Conservation (phyloP, 1,140 invertebrate genomes). For the Pseudomyrmex flavicornis region DNA sequence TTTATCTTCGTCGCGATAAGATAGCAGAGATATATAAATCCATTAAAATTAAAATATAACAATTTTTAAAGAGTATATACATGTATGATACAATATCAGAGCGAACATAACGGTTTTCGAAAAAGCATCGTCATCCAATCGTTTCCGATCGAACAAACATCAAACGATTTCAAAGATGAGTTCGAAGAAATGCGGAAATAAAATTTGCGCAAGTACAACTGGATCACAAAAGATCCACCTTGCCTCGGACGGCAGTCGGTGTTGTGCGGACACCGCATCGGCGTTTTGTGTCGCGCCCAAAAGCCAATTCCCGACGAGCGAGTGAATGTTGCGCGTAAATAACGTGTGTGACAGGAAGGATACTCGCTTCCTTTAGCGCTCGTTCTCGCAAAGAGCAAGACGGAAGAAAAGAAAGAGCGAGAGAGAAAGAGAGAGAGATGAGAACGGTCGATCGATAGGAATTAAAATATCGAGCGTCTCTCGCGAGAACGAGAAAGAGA, state of each 20-base stretch:
- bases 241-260: background rate
- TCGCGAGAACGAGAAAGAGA: no score
- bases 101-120: no score
- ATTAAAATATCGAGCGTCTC: constrained; percentile 71
- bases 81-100: no score
- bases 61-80: no score
- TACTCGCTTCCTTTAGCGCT: constrained; percentile 31
- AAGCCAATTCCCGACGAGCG: constrained; percentile 30
- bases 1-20: no score
- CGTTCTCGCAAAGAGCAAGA: background rate
- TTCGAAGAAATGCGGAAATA: no score
- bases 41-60: no score
- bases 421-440: constrained; percentile 21
- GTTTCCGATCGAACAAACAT: background rate
- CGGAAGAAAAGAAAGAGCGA: no score
- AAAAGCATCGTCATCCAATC: background rate
- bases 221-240: background rate
- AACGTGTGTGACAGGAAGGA: constrained; percentile 40
- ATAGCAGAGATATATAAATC: no score
- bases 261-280: background rate
- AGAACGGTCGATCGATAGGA: constrained; percentile 61
- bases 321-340: background rate
- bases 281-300: background rate
- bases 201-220: background rate
- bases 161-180: background rate